These are phyloP conservation scores for Serripes groenlandicus DNA, from an alignment of 2,888 invertebrate species.

Conservation along the genomic window DNA sequence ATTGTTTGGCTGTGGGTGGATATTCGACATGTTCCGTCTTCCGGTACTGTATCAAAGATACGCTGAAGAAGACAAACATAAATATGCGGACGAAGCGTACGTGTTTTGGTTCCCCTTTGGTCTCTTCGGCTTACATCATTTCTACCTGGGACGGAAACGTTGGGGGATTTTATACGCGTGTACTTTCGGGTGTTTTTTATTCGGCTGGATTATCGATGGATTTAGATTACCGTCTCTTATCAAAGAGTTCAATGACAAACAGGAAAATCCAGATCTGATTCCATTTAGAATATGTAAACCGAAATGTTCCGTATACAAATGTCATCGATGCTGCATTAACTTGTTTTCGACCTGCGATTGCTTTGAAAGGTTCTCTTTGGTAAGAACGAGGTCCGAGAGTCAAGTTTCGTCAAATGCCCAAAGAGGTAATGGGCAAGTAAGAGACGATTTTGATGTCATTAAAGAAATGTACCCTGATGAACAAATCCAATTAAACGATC, in stretches of 20 bases:
- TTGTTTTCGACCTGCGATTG: slow-evolving; percentile 38
- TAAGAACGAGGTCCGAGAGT: slow-evolving; percentile 5
- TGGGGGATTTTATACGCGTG: slow-evolving; percentile 69
- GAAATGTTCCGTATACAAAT: slow-evolving; percentile 48
- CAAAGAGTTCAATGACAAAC: slow-evolving; percentile 55
- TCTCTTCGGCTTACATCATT: slow-evolving; percentile 68
- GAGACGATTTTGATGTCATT: slow-evolving; percentile 65
- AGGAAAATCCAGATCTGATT: slow-evolving; percentile 53
- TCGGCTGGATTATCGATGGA: slow-evolving; percentile 68
- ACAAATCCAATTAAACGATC: slow-evolving; percentile 16
- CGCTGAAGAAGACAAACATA: slow-evolving; percentile 65
- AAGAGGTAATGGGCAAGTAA: slow-evolving; percentile 28
- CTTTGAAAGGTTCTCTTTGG: slow-evolving; percentile 52
- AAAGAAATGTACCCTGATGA: slow-evolving; percentile 66
- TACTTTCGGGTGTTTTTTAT: slow-evolving; percentile 61
- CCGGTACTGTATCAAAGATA: slow-evolving; percentile 66
- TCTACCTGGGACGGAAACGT: slow-evolving; percentile 59
- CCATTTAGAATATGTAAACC: slow-evolving; percentile 60
- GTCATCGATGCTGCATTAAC: slow-evolving; percentile 47
- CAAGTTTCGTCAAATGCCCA: slow-evolving; percentile 8
- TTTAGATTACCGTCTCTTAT: slow-evolving; percentile 52
- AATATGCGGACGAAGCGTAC: slow-evolving; percentile 69
- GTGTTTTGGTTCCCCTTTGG: slow-evolving; percentile 68
- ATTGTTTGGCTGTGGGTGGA: slow-evolving; percentile 65
- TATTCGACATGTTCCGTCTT: slow-evolving; percentile 61